A percentile compares a stretch with the other conserved stretches of the same genome.
Conservation (phyloP, 2,797 vertebrate species). For the Aselliscus stoliczkanus region DNA sequence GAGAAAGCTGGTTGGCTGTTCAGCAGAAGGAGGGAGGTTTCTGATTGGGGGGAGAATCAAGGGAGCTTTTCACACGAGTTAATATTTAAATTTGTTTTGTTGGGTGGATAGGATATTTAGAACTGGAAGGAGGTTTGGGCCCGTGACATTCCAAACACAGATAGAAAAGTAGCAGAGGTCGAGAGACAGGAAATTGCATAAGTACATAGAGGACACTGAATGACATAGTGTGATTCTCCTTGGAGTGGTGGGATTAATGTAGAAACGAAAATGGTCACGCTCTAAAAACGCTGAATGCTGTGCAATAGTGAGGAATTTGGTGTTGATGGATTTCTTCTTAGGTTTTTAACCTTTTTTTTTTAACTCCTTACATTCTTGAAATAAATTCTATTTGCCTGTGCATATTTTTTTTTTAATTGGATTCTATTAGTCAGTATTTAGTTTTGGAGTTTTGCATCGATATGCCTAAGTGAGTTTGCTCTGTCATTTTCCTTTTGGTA, state of each 20-base stretch:
- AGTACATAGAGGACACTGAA: neutral
- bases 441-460: neutral
- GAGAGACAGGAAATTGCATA: neutral
- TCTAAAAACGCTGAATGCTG: neutral
- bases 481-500: neutral
- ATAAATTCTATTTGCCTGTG: neutral
- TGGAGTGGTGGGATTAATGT: neutral
- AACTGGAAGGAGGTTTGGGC: neutral
- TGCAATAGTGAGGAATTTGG: neutral
- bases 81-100: neutral
- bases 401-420: neutral
- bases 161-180: neutral
- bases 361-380: neutral
- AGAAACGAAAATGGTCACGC: neutral
- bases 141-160: neutral
- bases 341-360: neutral
- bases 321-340: neutral
- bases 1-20: neutral
- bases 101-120: neutral
- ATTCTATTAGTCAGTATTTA: constrained; percentile 26
- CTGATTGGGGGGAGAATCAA: neutral
- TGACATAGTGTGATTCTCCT: neutral
- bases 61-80: neutral
- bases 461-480: constrained; percentile 21
- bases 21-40: neutral